These are phyloP conservation scores for Blastobasis adustella DNA, from an alignment of 2,888 invertebrate genomes.

Conservation along the genomic window DNA sequence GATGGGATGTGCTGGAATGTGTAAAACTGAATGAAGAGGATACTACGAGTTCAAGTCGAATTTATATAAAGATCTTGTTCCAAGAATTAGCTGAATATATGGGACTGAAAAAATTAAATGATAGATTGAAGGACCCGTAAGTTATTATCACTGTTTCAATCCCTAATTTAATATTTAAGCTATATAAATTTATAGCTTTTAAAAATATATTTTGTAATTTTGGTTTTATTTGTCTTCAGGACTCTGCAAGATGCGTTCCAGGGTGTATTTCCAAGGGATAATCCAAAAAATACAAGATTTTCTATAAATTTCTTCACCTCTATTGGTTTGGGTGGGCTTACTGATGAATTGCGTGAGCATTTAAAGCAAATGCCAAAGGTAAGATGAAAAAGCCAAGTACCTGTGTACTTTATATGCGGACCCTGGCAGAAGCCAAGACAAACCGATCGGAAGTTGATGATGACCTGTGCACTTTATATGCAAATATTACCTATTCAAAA, in stretches of 20 bases:
- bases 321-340: slow-evolving; percentile 96
- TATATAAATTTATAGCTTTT: no score
- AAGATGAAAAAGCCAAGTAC: neutral
- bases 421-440: no score
- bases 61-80: slow-evolving; percentile 98
- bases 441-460: no score
- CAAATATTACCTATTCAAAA: no score
- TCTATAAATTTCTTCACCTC: slow-evolving; percentile 98
- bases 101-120: slow-evolving; percentile 94
- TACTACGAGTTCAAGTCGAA: slow-evolving; percentile 96
- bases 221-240: slow-evolving; percentile 50
- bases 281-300: slow-evolving; percentile 97
- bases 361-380: slow-evolving; percentile 85
- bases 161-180: neutral
- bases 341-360: slow-evolving; percentile 93
- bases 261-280: slow-evolving; percentile 95
- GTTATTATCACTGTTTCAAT: slow-evolving; percentile 43
- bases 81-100: slow-evolving; percentile 97
- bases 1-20: slow-evolving; percentile 94
- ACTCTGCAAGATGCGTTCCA: slow-evolving; percentile 90
- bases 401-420: no score
- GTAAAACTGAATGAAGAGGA: slow-evolving; percentile 97
- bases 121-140: slow-evolving; percentile 91
- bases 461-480: no score
- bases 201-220: slow-evolving; percentile 7